Evolutionary conservation across 2,888 invertebrate genomes (phyloP).

Genomic region (Sepiola atlantica): DNA sequence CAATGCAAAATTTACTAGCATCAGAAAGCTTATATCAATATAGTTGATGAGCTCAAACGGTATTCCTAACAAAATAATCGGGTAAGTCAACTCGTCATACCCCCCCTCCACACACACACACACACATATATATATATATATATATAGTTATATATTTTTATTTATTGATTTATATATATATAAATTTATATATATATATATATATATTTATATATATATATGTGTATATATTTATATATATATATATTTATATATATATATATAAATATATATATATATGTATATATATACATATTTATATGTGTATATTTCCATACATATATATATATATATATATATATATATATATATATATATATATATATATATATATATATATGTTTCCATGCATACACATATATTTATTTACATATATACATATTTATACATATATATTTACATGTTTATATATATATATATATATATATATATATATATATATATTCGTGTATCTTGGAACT

Average conservation of each 20-base stretch:
- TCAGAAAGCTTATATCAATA: no score
- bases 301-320: background rate
- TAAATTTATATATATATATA: no score
- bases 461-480: background rate
- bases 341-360: background rate
- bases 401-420: background rate
- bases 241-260: background rate
- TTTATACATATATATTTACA: background rate
- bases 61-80: no score
- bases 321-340: background rate
- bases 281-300: background rate
- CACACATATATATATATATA: background rate
- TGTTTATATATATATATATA: background rate
- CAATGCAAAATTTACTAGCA: no score
- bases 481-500: no score
- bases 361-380: background rate
- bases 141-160: background rate
- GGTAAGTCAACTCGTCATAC: no score
- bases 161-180: no score
- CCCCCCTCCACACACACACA: background rate
- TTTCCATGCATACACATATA: no score
- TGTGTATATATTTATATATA: background rate
- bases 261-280: background rate
- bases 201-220: no score
- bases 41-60: no score